These are phyloP conservation scores for Lampris incognitus DNA, from an alignment of 2,113 vertebrate species.

Conservation along the genomic window DNA sequence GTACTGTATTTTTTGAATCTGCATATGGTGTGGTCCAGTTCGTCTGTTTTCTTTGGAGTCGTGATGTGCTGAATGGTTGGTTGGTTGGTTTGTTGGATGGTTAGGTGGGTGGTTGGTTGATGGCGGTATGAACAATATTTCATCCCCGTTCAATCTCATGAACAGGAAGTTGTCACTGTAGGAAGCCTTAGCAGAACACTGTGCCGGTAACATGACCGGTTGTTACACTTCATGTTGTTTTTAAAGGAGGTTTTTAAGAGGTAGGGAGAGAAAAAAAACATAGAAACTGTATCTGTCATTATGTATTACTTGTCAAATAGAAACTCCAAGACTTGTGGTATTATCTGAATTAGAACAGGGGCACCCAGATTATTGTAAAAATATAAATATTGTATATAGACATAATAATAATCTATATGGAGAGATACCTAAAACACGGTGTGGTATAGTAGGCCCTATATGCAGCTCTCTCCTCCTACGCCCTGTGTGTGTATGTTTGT, in stretches of 20 bases:
- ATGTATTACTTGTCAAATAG: slow-evolving; percentile 89
- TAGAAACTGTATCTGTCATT: slow-evolving; percentile 80
- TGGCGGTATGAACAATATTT: slow-evolving; percentile 29
- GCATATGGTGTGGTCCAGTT: slow-evolving; percentile 84
- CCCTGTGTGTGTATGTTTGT: slow-evolving; percentile 70
- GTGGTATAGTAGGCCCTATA: slow-evolving; percentile 85
- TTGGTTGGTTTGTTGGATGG: slow-evolving; percentile 1
- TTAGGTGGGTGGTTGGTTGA: neutral
- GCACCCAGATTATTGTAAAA: slow-evolving; percentile 77
- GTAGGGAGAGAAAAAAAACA: slow-evolving; percentile 81
- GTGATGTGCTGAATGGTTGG: slow-evolving; percentile 51
- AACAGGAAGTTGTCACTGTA: slow-evolving; percentile 62
- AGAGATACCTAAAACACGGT: slow-evolving; percentile 84
- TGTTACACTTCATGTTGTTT: slow-evolving; percentile 92
- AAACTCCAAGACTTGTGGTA: slow-evolving; percentile 80
- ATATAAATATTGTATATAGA: slow-evolving; percentile 88
- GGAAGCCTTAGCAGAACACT: slow-evolving; percentile 72
- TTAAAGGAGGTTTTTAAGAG: slow-evolving; percentile 82
- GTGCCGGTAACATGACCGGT: slow-evolving; percentile 90
- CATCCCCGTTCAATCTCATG: slow-evolving; percentile 35
- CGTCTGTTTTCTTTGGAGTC: slow-evolving; percentile 75
- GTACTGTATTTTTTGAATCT: slow-evolving; percentile 88
- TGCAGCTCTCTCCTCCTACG: slow-evolving; percentile 94
- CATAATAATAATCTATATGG: slow-evolving; percentile 90
- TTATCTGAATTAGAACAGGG: slow-evolving; percentile 55